A percentile compares a stretch with the other conserved stretches of the same genome.
phyloP scores from a whole-genome alignment of 2,888 invertebrate genomes.

The Gandaritis pyraliata region DNA sequence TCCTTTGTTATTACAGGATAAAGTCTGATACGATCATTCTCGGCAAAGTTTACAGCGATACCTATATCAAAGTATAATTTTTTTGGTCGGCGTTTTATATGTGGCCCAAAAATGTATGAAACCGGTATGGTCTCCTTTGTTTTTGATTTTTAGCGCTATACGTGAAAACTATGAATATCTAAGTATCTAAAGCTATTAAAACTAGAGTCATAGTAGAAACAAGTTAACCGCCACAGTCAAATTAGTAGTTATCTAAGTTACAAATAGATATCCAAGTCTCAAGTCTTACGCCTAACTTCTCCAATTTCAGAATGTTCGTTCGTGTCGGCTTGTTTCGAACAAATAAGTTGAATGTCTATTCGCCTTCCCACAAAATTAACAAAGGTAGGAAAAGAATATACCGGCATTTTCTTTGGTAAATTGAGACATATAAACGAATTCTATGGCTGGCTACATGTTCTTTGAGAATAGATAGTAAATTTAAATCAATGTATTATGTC shows the following conservation, averaged over 20 bases:
- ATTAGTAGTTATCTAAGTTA: conserved; percentile 39
- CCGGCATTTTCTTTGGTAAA: conserved; percentile 16
- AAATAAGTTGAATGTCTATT: conserved; percentile 38
- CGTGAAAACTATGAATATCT: neutral
- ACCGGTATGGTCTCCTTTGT: neutral
- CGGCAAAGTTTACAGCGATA: too few relatives aligned
- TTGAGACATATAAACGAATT: conserved; percentile 18
- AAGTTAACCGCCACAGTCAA: conserved; percentile 20
- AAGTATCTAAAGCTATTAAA: neutral
- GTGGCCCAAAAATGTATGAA: too few relatives aligned
- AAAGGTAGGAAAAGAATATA: conserved; percentile 26
- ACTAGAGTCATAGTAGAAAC: conserved; percentile 8
- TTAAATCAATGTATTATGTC: too few relatives aligned
- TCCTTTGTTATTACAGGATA: too few relatives aligned
- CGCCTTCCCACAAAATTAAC: conserved; percentile 38
- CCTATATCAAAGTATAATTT: too few relatives aligned
- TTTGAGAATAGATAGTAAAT: neutral
- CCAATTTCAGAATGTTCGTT: conserved; percentile 40
- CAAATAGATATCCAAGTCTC: conserved; percentile 27
- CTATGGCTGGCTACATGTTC: conserved; percentile 4
- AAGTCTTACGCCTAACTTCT: conserved; percentile 36
- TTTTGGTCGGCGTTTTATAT: too few relatives aligned
- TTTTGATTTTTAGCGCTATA: neutral
- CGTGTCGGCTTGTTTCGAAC: conserved; percentile 31
- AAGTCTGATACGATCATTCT: too few relatives aligned